phyloP scores from a whole-genome alignment of 2,888 invertebrate species.

The Plusia festucae region DNA sequence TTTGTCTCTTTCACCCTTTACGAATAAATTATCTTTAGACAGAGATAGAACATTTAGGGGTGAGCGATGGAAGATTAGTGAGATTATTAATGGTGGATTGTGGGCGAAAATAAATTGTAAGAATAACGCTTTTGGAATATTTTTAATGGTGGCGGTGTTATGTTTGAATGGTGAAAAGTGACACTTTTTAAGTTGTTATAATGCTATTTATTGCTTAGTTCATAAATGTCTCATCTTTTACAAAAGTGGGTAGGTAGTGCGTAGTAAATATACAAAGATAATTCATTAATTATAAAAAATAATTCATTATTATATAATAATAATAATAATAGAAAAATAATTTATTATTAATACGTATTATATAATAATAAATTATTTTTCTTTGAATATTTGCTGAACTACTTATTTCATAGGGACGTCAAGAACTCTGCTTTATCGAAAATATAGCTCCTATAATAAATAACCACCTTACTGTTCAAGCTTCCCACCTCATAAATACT shows the following conservation, averaged over 20 bases:
- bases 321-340: too few species aligned
- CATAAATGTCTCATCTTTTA: too few species aligned
- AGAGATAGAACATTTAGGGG: conserved; percentile 39
- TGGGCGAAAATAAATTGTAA: conserved; percentile 32
- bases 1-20: conserved; percentile 30
- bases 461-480: background rate
- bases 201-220: too few species aligned
- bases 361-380: too few species aligned
- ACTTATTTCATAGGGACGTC: background rate
- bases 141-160: conserved; percentile 24
- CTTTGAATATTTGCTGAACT: background rate
- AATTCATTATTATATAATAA: too few species aligned
- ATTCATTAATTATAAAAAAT: too few species aligned
- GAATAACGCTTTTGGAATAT: conserved; percentile 34
- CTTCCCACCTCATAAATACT: background rate
- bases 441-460: background rate
- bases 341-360: too few species aligned
- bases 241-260: too few species aligned
- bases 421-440: background rate
- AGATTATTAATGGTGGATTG: conserved; percentile 40
- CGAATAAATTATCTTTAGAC: background rate
- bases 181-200: background rate
- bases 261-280: too few species aligned
- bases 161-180: background rate
- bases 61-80: conserved; percentile 54